Evolutionary conservation across 37 sponge, comb jelly and placozoan species (phyloP).

Genomic region (Theonella swinhoei): DNA sequence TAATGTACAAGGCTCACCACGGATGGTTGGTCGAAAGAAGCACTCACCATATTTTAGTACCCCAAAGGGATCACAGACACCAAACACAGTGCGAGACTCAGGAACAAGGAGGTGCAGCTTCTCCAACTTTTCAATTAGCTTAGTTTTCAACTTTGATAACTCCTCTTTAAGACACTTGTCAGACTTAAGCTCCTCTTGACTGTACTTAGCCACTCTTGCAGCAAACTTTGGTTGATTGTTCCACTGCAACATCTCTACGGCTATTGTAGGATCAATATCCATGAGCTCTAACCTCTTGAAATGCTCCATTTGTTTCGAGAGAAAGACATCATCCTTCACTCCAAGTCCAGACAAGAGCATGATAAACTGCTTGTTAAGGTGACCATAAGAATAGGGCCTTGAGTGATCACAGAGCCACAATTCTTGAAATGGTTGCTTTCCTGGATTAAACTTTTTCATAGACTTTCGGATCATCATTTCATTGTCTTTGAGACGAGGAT

Average conservation of each 20-base stretch:
- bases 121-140: constrained; percentile 49
- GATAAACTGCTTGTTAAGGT: constrained; percentile 82
- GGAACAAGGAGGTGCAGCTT: constrained; percentile 66
- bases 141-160: constrained; percentile 25
- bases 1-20: constrained; percentile 58
- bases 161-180: constrained; percentile 11
- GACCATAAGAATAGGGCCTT: constrained; percentile 70
- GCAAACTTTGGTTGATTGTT: constrained; percentile 55
- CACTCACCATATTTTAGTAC: constrained; percentile 78
- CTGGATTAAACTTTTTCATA: constrained; percentile 75
- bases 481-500: constrained; percentile 18
- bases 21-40: constrained; percentile 55
- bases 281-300: constrained; percentile 41
- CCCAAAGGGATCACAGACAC: constrained; percentile 74
- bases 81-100: constrained; percentile 86
- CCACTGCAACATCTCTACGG: constrained; percentile 53
- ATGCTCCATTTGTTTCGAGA: constrained; percentile 48
- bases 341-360: constrained; percentile 80
- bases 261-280: constrained; percentile 43
- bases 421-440: constrained; percentile 52
- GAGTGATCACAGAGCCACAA: constrained; percentile 80
- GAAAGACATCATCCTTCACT: constrained; percentile 68
- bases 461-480: constrained; percentile 65
- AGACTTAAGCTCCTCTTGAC: constrained; percentile 10
- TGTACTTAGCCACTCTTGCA: constrained; percentile 1